A percentile compares a stretch with the other conserved stretches of the same genome.
Evolutionary conservation across 2,113 vertebrate species (phyloP).

Genomic region (Rhinolophus sinicus): DNA sequence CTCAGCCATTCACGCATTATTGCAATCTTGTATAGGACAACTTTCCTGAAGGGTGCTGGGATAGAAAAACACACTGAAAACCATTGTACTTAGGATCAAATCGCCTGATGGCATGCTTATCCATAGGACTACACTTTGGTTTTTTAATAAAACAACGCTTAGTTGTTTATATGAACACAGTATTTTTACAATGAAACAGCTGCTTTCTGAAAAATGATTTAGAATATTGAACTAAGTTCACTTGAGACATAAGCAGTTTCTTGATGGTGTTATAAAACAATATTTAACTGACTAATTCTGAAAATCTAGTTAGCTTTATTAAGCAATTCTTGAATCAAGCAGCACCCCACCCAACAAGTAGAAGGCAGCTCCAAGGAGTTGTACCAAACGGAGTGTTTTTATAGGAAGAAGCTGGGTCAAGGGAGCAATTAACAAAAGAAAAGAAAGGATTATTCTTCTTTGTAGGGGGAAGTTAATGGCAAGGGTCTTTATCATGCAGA

Average conservation of each 20-base stretch:
- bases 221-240: constrained; percentile 20
- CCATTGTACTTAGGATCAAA: constrained; percentile 1
- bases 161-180: constrained; percentile 34
- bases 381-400: not conserved
- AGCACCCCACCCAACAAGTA: not conserved
- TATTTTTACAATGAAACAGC: not conserved
- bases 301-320: not conserved
- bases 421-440: not conserved
- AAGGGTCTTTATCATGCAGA: not conserved
- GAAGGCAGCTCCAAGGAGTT: not conserved
- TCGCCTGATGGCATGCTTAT: constrained; percentile 18
- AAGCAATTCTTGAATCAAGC: not conserved
- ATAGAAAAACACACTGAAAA: not conserved
- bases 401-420: not conserved
- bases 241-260: not conserved
- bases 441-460: not conserved
- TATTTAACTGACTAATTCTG: not conserved
- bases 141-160: constrained; percentile 56
- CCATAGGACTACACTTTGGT: not conserved
- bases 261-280: not conserved
- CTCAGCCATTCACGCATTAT: constrained; percentile 52
- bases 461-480: not conserved
- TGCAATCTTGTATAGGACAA: constrained; percentile 16
- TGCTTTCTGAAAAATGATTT: constrained; percentile 22
- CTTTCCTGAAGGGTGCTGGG: constrained; percentile 47